Percentiles rank a stretch among this genome's conserved stretches.
These are phyloP conservation scores for Meloidogyne hapla DNA, from an alignment of 1,140 invertebrate species.

Conservation along the genomic window DNA sequence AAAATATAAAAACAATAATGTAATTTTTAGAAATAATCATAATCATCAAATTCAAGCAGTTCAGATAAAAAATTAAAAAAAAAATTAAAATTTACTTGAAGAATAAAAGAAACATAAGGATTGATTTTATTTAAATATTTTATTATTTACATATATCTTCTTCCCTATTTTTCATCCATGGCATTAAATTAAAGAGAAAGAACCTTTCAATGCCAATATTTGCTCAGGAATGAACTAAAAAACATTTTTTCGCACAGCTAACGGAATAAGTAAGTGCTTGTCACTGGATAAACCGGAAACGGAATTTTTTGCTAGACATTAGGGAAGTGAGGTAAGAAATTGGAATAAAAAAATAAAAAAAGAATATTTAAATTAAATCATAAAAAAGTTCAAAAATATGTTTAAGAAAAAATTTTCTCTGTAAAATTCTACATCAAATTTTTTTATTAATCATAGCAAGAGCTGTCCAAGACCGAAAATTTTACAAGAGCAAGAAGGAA, in stretches of 20 bases:
- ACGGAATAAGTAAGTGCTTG: conserved; percentile 26
- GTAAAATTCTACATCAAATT: no score
- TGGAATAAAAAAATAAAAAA: not conserved
- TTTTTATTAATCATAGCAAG: no score
- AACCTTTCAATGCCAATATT: conserved; percentile 6
- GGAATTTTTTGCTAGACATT: conserved; percentile 7
- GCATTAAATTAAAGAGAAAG: not conserved
- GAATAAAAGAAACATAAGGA: no score
- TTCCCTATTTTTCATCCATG: not conserved
- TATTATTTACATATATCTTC: not conserved
- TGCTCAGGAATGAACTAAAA: not conserved
- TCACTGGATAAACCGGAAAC: conserved; percentile 16
- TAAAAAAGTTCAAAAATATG: no score
- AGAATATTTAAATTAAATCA: not conserved
- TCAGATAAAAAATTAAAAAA: no score
- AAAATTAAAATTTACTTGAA: no score
- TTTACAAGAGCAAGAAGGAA: no score
- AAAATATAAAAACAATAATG: no score
- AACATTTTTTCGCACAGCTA: conserved; percentile 8
- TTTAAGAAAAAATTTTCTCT: no score
- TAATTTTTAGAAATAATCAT: no score
- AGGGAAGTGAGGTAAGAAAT: not conserved
- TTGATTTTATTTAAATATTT: not conserved
- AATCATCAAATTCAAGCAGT: no score
- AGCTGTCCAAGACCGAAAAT: no score